Percentiles rank a stretch among this genome's conserved stretches.
Evolutionary conservation across 1,140 invertebrate species (phyloP).

Genomic region (Cecropterus lyciades): DNA sequence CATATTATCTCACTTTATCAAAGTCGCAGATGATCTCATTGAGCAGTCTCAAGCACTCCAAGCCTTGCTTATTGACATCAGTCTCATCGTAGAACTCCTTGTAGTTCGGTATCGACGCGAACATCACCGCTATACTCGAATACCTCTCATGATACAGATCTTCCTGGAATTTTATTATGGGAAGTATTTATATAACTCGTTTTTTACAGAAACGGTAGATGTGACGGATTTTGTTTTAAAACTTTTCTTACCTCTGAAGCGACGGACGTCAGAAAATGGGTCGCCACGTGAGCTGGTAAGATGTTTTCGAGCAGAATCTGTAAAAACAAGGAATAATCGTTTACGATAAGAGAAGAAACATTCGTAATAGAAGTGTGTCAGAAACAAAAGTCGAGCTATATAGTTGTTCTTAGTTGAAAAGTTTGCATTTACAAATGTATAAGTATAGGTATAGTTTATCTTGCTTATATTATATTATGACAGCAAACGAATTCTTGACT

Average conservation of each 20-base stretch:
- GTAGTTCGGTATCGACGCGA: conserved; percentile 99
- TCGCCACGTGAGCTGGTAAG: conserved; percentile 97
- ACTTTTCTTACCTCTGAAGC: conserved; percentile 85
- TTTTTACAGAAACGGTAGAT: no score
- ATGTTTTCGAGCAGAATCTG: conserved; percentile 97
- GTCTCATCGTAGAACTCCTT: conserved; percentile 99
- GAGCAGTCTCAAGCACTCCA: conserved; percentile 96
- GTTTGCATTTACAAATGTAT: no score
- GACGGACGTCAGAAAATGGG: conserved; percentile 92
- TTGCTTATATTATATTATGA: no score
- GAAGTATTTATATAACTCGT: no score
- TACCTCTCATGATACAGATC: conserved; percentile 98
- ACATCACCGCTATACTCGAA: conserved; percentile 97
- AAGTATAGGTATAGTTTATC: no score
- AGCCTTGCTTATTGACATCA: conserved; percentile 97
- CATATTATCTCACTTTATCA: conserved; percentile 90
- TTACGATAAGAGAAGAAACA: no score
- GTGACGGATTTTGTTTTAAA: no score
- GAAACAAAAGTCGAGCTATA: no score
- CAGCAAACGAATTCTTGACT: no score
- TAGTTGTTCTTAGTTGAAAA: no score
- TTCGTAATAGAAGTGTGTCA: no score
- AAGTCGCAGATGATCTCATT: conserved; percentile 99
- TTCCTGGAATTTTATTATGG: conserved; percentile 69
- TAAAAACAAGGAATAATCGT: conserved; percentile 10